phyloP scores from a whole-genome alignment of 2,113 vertebrate species.

The Telmatochromis sp. region DNA sequence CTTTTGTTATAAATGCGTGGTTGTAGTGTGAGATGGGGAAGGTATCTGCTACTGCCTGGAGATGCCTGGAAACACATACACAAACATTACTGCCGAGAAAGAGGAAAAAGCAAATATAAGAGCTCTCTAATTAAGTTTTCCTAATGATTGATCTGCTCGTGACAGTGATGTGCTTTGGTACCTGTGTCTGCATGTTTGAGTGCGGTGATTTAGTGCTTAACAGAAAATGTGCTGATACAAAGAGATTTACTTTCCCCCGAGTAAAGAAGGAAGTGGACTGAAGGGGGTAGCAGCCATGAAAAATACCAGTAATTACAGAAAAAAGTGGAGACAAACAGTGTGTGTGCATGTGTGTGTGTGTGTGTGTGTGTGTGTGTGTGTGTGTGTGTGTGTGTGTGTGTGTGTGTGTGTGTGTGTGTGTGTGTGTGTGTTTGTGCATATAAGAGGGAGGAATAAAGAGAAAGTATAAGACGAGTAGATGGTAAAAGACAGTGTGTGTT shows the following conservation, averaged over 20 bases:
- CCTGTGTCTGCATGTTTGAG: background rate
- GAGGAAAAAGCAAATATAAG: background rate
- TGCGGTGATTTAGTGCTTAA: background rate
- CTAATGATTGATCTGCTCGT: background rate
- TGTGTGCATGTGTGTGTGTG: background rate
- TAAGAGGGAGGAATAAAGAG: background rate
- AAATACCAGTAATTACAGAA: constrained; percentile 2
- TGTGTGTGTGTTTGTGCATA: no score
- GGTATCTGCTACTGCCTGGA: constrained; percentile 17
- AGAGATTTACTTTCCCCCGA: background rate
- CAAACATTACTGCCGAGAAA: background rate
- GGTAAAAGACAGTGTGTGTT: background rate
- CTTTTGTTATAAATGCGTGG: constrained; percentile 17
- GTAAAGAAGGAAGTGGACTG: background rate
- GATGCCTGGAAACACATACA: constrained; percentile 8
- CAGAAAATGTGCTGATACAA: background rate
- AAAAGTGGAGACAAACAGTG: background rate
- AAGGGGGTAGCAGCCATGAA: background rate
- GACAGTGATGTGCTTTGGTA: background rate
- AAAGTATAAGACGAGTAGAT: background rate
- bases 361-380: background rate
- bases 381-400: background rate
- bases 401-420: background rate
- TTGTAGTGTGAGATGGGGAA: background rate
- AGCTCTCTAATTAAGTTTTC: constrained; percentile 11